These are phyloP conservation scores for Zosterops hypoxanthus DNA, from an alignment of 2,113 vertebrate species.

Conservation along the genomic window DNA sequence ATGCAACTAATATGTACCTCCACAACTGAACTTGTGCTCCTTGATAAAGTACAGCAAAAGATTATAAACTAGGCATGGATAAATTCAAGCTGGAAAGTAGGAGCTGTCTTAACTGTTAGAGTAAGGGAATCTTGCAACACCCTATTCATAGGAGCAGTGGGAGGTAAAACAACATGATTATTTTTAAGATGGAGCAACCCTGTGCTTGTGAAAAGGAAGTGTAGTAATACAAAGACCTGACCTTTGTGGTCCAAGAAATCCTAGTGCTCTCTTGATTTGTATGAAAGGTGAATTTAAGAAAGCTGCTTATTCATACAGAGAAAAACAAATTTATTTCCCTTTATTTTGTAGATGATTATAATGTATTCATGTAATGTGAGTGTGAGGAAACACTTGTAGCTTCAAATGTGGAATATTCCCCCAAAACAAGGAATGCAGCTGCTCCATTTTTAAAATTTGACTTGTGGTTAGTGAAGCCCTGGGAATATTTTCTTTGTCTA, in stretches of 20 bases:
- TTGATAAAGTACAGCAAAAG: neutral
- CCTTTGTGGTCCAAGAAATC: neutral
- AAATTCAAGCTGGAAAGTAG: neutral
- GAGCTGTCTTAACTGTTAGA: neutral
- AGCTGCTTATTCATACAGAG: neutral
- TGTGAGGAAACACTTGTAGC: neutral
- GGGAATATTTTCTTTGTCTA: constrained; percentile 17
- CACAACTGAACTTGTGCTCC: neutral
- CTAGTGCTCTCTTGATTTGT: neutral
- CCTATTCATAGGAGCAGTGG: neutral
- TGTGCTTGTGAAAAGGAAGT: neutral
- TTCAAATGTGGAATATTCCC: neutral
- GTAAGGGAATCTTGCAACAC: neutral
- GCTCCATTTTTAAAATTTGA: neutral
- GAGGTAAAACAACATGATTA: neutral
- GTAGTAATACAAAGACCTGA: neutral
- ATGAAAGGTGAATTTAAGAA: neutral
- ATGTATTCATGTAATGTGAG: neutral
- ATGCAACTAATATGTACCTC: neutral
- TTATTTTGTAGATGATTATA: neutral
- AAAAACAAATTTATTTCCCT: neutral
- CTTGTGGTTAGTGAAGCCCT: constrained; percentile 18
- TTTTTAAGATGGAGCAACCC: constrained; percentile 4
- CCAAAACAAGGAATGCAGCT: neutral
- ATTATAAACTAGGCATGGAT: neutral